A percentile compares a stretch with the other conserved stretches of the same genome.
Conservation (phyloP, 2,797 vertebrate species). For the Myotis planiceps region DNA sequence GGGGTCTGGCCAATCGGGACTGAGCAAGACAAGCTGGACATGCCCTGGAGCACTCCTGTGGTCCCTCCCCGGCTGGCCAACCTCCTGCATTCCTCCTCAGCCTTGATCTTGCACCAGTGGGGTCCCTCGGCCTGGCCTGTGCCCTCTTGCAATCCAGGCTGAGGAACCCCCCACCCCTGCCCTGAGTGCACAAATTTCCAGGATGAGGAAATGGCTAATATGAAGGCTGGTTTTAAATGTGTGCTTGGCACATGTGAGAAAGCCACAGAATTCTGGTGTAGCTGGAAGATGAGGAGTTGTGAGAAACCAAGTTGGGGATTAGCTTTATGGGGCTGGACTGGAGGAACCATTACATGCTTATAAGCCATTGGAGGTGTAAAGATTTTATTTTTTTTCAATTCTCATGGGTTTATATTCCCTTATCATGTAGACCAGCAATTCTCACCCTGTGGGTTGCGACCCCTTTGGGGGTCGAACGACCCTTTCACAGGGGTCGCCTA, state of each 20-base stretch:
- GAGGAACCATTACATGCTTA: neutral
- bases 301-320: neutral
- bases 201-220: neutral
- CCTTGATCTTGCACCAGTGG: too few species aligned
- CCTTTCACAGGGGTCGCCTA: too few species aligned
- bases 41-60: too few species aligned
- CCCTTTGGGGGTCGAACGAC: too few species aligned
- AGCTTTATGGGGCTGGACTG: neutral
- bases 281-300: neutral
- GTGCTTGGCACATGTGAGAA: neutral
- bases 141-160: too few species aligned
- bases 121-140: too few species aligned
- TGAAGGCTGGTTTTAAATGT: neutral
- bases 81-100: too few species aligned
- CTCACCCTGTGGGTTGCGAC: too few species aligned
- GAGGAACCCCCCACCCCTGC: fast-evolving
- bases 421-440: neutral
- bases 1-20: too few species aligned
- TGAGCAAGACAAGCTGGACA: too few species aligned
- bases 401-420: neutral
- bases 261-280: neutral
- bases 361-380: neutral
- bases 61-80: too few species aligned
- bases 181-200: neutral
- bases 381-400: neutral